Conservation (phyloP, 2,888 invertebrate species). For the Nomada fucata region DNA sequence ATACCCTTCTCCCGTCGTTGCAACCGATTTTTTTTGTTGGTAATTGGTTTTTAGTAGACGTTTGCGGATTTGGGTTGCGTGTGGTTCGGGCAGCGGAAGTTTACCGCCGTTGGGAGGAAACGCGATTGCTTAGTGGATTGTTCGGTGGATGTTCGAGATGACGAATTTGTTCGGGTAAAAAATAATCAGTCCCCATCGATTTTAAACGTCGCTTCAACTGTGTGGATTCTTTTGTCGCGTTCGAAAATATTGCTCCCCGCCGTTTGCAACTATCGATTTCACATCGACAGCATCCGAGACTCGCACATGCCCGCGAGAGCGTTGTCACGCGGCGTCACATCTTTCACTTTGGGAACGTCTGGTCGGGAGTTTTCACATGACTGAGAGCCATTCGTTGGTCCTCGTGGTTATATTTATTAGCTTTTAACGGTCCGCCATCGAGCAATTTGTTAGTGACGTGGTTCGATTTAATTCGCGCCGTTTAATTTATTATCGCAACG, state of each 20-base stretch:
- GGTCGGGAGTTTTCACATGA: conserved; percentile 48
- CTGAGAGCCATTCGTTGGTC: conserved; percentile 39
- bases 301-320: too few relatives aligned
- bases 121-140: too few relatives aligned
- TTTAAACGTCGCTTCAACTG: too few relatives aligned
- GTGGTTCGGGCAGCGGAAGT: too few relatives aligned
- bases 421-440: conserved; percentile 46
- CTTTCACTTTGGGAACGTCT: conserved; percentile 53
- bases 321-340: not conserved
- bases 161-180: too few relatives aligned
- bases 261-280: not conserved
- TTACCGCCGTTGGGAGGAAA: too few relatives aligned
- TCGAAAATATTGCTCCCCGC: too few relatives aligned
- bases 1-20: not conserved
- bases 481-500: conserved; percentile 27
- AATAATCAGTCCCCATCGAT: too few relatives aligned
- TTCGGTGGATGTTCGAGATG: too few relatives aligned
- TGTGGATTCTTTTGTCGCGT: too few relatives aligned
- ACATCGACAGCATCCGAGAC: not conserved
- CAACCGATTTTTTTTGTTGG: not conserved
- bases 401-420: conserved; percentile 47
- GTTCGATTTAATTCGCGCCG: conserved; percentile 40
- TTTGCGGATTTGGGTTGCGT: too few relatives aligned
- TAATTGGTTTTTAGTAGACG: too few relatives aligned
- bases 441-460: conserved; percentile 43